A percentile compares a stretch with the other conserved stretches of the same genome.
Conservation (phyloP, 2,888 invertebrate species). For the Phyllotreta cruciferae region DNA sequence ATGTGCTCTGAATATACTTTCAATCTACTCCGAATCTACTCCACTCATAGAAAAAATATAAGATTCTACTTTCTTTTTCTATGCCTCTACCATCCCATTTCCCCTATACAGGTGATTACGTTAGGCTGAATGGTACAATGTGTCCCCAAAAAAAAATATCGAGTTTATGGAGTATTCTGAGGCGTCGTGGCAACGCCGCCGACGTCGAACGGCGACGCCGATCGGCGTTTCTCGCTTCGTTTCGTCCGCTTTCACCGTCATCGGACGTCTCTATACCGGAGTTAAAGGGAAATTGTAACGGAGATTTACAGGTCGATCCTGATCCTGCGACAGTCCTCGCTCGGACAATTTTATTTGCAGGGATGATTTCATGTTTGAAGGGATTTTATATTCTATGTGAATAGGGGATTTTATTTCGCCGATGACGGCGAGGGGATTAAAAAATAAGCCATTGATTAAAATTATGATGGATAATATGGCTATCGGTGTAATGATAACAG, state of each 20-base stretch:
- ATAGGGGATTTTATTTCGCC: no score
- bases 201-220: conserved; percentile 44
- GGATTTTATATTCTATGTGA: no score
- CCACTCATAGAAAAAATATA: no score
- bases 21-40: no score
- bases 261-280: conserved; percentile 23
- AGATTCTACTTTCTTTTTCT: no score
- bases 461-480: not conserved
- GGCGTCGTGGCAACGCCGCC: conserved; percentile 23
- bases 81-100: no score
- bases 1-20: no score
- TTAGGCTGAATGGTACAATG: no score
- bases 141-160: not conserved
- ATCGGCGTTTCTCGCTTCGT: conserved; percentile 47
- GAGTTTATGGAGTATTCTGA: not conserved
- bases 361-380: no score
- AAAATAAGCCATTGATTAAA: not conserved
- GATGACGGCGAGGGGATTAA: not conserved
- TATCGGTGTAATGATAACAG: not conserved
- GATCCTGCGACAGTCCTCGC: no score
- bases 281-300: conserved; percentile 16
- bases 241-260: conserved; percentile 24
- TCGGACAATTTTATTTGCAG: no score
- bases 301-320: conserved; percentile 9
- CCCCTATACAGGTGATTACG: no score